These are phyloP conservation scores for Sander lucioperca DNA, from an alignment of 2,113 vertebrate species.

Conservation along the genomic window DNA sequence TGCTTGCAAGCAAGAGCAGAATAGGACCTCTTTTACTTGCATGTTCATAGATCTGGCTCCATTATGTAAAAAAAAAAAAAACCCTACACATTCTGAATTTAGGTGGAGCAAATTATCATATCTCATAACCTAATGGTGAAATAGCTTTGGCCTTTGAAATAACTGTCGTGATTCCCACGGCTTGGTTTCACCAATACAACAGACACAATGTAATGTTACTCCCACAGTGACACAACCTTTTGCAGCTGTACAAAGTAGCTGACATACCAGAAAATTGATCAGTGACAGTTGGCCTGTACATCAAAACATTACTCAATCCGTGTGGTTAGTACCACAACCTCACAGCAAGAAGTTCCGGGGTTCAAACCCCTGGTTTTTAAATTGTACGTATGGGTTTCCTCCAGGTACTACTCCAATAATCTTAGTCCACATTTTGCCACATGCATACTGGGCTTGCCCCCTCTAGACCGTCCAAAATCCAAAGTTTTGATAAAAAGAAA, in stretches of 20 bases:
- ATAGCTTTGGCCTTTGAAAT: neutral
- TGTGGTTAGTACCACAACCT: neutral
- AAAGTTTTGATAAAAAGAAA: neutral
- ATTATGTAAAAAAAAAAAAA: neutral
- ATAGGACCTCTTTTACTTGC: neutral
- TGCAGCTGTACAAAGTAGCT: neutral
- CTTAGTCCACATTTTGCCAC: neutral
- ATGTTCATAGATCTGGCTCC: neutral
- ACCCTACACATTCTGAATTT: neutral
- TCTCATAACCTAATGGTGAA: neutral
- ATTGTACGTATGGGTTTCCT: neutral
- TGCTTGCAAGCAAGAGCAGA: conserved; percentile 6
- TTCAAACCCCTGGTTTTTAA: neutral
- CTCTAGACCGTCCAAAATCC: neutral
- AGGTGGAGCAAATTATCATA: neutral
- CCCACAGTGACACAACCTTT: neutral
- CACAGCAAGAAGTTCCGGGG: neutral
- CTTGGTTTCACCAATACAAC: neutral
- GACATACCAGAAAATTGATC: neutral
- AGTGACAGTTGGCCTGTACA: neutral
- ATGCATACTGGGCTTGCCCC: neutral
- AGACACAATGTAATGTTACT: neutral
- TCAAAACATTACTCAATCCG: neutral
- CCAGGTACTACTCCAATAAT: neutral
- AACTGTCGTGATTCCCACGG: neutral